Conservation (phyloP, 2,797 vertebrate species). For the Ceyx erithaca region DNA sequence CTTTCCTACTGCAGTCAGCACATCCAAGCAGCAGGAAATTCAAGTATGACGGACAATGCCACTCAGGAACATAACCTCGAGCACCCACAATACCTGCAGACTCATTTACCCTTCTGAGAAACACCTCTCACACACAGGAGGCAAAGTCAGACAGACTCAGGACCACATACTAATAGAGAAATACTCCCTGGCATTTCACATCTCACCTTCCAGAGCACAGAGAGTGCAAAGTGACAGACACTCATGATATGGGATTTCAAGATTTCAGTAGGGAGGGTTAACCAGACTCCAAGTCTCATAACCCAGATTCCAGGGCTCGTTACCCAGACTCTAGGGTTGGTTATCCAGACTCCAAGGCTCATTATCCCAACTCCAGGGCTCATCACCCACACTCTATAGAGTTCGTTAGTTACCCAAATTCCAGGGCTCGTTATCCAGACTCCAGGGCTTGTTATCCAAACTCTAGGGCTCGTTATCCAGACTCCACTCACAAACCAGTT, state of each 20-base stretch:
- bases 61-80: background rate
- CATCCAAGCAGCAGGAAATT: background rate
- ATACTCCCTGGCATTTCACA: background rate
- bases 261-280: too few species aligned
- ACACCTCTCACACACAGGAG: background rate
- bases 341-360: too few species aligned
- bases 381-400: too few species aligned
- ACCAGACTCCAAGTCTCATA: too few species aligned
- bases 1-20: background rate
- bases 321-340: too few species aligned
- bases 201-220: background rate
- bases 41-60: fast-evolving
- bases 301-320: too few species aligned
- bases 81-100: background rate
- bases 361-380: too few species aligned
- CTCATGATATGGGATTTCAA: too few species aligned
- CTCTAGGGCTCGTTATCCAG: background rate
- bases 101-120: background rate
- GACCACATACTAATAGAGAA: fast-evolving
- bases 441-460: too few species aligned
- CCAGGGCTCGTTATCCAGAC: too few species aligned
- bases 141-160: background rate
- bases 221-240: background rate
- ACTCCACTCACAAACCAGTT: fast-evolving
- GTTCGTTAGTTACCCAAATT: too few species aligned